Percentiles rank a stretch among this genome's conserved stretches.
Conservation (phyloP, 2,113 vertebrate species). For the Clarias macrocephalus region DNA sequence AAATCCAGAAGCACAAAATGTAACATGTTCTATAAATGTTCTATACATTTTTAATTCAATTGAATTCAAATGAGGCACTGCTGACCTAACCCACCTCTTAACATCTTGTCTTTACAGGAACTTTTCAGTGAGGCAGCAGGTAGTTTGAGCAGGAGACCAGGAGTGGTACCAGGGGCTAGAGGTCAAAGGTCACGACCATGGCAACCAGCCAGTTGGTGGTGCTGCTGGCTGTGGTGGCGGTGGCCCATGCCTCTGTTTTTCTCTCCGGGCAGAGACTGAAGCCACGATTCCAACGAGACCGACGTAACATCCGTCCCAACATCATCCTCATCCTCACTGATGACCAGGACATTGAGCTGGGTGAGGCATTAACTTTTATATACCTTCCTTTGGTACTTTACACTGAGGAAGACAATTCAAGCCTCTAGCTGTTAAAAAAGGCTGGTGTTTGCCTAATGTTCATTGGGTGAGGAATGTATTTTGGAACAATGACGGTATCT, state of each 20-base stretch:
- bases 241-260: slow-evolving; percentile 76
- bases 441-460: not conserved
- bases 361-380: slow-evolving; percentile 67
- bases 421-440: not conserved
- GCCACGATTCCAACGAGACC: slow-evolving; percentile 89
- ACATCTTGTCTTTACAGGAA: slow-evolving; percentile 49
- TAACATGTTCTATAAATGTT: not conserved
- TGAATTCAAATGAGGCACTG: not conserved
- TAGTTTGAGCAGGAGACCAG: slow-evolving; percentile 48
- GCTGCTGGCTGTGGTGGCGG: slow-evolving; percentile 66
- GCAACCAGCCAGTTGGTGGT: slow-evolving; percentile 71
- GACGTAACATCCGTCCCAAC: slow-evolving; percentile 94
- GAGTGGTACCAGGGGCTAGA: not conserved
- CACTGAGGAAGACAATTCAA: not conserved
- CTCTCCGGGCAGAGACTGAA: slow-evolving; percentile 84
- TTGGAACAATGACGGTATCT: not conserved
- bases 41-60: not conserved
- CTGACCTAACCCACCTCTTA: not conserved
- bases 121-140: slow-evolving; percentile 42
- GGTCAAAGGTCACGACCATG: slow-evolving; percentile 61
- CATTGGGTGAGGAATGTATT: not conserved
- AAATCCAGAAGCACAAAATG: too few relatives aligned
- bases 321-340: slow-evolving; percentile 95
- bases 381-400: not conserved
- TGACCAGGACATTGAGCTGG: slow-evolving; percentile 95